Evolutionary conservation across 2,888 invertebrate species (phyloP).

Genomic region (Hypercompe scribonia): DNA sequence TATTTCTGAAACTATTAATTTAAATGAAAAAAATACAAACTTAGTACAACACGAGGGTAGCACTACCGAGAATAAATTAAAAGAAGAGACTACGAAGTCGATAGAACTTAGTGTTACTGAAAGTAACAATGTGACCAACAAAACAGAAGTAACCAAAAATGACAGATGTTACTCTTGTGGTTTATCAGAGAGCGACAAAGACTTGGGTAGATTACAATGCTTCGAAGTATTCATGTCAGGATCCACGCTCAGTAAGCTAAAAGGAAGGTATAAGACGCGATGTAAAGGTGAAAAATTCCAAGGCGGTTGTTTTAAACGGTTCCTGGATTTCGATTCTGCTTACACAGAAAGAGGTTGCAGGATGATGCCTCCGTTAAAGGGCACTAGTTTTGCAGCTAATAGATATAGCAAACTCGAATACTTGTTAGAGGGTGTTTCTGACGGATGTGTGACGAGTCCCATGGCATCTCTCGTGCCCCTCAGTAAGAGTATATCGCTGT

Average conservation of each 20-base stretch:
- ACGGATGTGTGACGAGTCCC: conserved; percentile 64
- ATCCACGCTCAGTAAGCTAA: neutral
- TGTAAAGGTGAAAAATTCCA: conserved; percentile 27
- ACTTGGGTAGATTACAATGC: conserved; percentile 45
- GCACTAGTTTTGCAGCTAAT: conserved; percentile 52
- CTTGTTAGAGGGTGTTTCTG: conserved; percentile 33
- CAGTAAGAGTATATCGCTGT: conserved; percentile 62
- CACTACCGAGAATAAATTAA: neutral
- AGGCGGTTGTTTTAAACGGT: conserved; percentile 59
- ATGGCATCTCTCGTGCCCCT: conserved; percentile 64
- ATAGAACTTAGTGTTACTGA: neutral
- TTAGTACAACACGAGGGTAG: neutral
- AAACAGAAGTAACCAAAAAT: neutral
- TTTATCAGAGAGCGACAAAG: conserved; percentile 6
- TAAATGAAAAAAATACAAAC: neutral
- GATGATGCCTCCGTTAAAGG: conserved; percentile 49
- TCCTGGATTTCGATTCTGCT: conserved; percentile 53
- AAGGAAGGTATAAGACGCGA: conserved; percentile 21
- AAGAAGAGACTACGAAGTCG: neutral
- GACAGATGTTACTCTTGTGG: conserved; percentile 59
- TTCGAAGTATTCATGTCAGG: conserved; percentile 38
- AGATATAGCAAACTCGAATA: conserved; percentile 53
- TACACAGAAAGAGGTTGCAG: conserved; percentile 66
- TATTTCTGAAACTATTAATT: neutral
- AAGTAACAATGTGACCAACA: neutral